Percentiles rank a stretch among this genome's conserved stretches.
These are phyloP conservation scores for Harpalus rubripes DNA, from an alignment of 2,888 invertebrate species.

Conservation along the genomic window DNA sequence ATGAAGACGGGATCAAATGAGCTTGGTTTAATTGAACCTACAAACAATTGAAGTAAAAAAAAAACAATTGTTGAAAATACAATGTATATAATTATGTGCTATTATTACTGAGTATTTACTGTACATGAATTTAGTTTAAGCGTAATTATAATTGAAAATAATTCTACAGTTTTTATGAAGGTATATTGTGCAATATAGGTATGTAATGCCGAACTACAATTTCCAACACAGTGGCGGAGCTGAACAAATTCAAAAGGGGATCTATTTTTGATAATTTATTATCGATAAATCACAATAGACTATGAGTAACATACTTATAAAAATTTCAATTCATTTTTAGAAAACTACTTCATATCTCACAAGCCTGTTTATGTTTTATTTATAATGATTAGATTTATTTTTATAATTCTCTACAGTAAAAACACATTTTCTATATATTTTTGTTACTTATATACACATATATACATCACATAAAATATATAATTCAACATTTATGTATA, in stretches of 20 bases:
- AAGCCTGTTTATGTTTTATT: slow-evolving; percentile 33
- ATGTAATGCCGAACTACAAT: slow-evolving; percentile 31
- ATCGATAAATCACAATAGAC: slow-evolving; percentile 62
- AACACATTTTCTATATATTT: slow-evolving; percentile 45
- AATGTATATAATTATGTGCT: slow-evolving; percentile 75
- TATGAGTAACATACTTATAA: slow-evolving; percentile 52
- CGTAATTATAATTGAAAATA: slow-evolving; percentile 63
- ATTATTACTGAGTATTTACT: slow-evolving; percentile 69
- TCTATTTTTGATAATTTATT: slow-evolving; percentile 61
- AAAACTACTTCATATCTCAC: slow-evolving; percentile 56
- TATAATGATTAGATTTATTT: slow-evolving; percentile 11
- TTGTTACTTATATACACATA: slow-evolving; percentile 49
- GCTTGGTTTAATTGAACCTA: not conserved
- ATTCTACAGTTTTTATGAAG: slow-evolving; percentile 47
- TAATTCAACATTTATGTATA: slow-evolving; percentile 49
- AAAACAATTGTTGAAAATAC: slow-evolving; percentile 71
- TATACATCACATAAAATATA: slow-evolving; percentile 62
- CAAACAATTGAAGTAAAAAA: slow-evolving; percentile 9
- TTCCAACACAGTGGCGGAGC: slow-evolving; percentile 60
- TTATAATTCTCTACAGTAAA: slow-evolving; percentile 50
- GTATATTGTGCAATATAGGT: slow-evolving; percentile 59
- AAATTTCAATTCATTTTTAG: slow-evolving; percentile 51
- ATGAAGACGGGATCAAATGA: not conserved
- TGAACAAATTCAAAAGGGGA: slow-evolving; percentile 36
- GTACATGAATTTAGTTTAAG: slow-evolving; percentile 64